Percentiles rank a stretch among this genome's conserved stretches.
Evolutionary conservation across 2,113 vertebrate species (phyloP).

Genomic region (Scalopus aquaticus): DNA sequence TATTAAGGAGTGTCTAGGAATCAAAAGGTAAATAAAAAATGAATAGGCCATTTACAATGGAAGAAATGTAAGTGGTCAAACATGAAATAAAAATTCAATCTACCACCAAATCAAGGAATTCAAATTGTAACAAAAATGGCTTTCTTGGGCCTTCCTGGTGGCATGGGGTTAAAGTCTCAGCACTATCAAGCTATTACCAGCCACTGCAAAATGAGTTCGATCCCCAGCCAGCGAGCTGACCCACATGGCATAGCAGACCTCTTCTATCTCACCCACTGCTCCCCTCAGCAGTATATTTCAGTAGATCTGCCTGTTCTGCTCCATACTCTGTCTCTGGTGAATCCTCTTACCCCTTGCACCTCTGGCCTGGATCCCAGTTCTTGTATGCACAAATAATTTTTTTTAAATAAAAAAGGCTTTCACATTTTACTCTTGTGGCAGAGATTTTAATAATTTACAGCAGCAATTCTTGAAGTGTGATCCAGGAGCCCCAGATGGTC

Average conservation of each 20-base stretch:
- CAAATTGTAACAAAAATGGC: not conserved
- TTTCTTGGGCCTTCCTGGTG: not conserved
- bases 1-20: not conserved
- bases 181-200: too few species aligned
- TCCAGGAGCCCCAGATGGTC: not conserved
- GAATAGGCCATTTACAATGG: not conserved
- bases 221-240: too few species aligned
- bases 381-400: too few species aligned
- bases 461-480: not conserved
- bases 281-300: too few species aligned
- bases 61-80: not conserved
- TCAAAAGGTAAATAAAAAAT: not conserved
- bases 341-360: too few species aligned
- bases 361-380: too few species aligned
- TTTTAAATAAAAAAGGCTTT: not conserved
- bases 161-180: too few species aligned
- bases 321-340: too few species aligned
- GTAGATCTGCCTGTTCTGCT: too few species aligned
- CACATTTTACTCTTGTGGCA: not conserved
- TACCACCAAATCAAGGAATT: not conserved
- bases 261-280: too few species aligned
- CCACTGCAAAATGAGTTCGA: too few species aligned
- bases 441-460: conserved; percentile 6
- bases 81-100: conserved; percentile 10
- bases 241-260: too few species aligned